Base-by-base conservation (phyloP, 2,113 vertebrate genomes). In the Catharus fuscescens region DNA sequence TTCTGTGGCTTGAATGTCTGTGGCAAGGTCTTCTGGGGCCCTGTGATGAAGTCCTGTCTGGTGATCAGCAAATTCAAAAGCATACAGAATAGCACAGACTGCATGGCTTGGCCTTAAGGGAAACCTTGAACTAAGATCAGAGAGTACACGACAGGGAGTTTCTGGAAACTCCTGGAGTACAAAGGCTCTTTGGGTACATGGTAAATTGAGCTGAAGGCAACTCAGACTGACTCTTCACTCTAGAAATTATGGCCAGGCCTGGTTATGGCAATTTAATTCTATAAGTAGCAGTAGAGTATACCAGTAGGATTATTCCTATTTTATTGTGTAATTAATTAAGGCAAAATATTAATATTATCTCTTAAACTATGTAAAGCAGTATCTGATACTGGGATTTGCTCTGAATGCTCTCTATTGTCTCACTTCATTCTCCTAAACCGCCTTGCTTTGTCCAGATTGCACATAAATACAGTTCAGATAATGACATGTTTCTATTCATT, bases 31-130 rank as follows among this genome's bases (percentile, higher is more conserved):
- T 57, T 76, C 61, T 48, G 44, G 18, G 25, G 32, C 28, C 23
- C 13, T 8, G 48, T 0, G 1, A 16, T 47, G 9, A 8, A 18
- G 19, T 48, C 23, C 44, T 66, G 26, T 34, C 5, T 12, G 15
- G 28, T 32, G 61, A 88, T 38, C 12, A 77, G 38, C n/a, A 79
- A 26, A 76, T 40, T 40, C 28, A 28, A 65, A 90, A 53, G 20
- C 14, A 24, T 18, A 45, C 38, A 48, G 24, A 65, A 65, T 1
- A 85, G 34, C 18, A 34, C 0, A 47, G 31, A 11, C 24, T 81
- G 40, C 21, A 44, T 18, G 53, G 48, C 31, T 42, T 76, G 38
- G 36, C 24, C n/a, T 74, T 64, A 61, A 59, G n/a, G 44, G 31
- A 53, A 84, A 54, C 26, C 52, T 45, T 71, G 86, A 73, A 45